phyloP scores from a whole-genome alignment of 1,140 invertebrate species.

The Drosophila parabipectinata region DNA sequence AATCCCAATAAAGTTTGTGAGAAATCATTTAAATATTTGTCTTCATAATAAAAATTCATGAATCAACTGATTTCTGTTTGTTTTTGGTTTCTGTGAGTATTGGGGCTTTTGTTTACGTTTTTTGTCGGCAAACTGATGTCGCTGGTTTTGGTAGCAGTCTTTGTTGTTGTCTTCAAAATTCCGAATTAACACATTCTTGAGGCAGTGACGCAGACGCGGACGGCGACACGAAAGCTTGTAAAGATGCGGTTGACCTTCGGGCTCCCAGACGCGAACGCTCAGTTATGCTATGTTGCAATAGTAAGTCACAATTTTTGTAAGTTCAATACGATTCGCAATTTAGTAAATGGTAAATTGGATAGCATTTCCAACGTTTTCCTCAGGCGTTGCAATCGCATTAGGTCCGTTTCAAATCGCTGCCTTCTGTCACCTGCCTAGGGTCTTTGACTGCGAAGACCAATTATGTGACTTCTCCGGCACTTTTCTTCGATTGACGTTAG shows the following conservation, averaged over 20 bases:
- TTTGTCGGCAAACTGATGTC: slow-evolving; percentile 20
- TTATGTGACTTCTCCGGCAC: slow-evolving; percentile 13
- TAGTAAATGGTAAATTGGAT: slow-evolving; percentile 24
- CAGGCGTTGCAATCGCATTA: slow-evolving; percentile 25
- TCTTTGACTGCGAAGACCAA: slow-evolving; percentile 6
- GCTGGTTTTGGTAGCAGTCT: slow-evolving; percentile 9
- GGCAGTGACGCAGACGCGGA: slow-evolving; percentile 44
- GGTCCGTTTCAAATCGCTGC: slow-evolving; percentile 37
- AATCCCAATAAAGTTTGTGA: not conserved
- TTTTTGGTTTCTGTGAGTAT: not conserved
- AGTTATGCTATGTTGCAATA: slow-evolving; percentile 3
- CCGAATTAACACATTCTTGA: slow-evolving; percentile 75
- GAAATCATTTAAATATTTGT: not conserved
- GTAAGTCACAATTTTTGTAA: slow-evolving; percentile 22
- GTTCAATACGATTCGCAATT: slow-evolving; percentile 61
- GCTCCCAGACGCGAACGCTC: slow-evolving; percentile 4
- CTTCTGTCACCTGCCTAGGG: slow-evolving; percentile 2
- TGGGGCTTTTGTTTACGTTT: slow-evolving; percentile 50
- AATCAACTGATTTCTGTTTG: not conserved
- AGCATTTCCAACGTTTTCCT: slow-evolving; percentile 4
- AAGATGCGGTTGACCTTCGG: slow-evolving; percentile 75
- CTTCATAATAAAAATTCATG: not conserved
- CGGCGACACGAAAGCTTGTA: slow-evolving; percentile 55
- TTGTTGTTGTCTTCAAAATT: slow-evolving; percentile 45
- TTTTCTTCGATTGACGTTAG: slow-evolving; percentile 5